Conservation (phyloP, 2,113 vertebrate genomes). For the Leptocoma aspasia region DNA sequence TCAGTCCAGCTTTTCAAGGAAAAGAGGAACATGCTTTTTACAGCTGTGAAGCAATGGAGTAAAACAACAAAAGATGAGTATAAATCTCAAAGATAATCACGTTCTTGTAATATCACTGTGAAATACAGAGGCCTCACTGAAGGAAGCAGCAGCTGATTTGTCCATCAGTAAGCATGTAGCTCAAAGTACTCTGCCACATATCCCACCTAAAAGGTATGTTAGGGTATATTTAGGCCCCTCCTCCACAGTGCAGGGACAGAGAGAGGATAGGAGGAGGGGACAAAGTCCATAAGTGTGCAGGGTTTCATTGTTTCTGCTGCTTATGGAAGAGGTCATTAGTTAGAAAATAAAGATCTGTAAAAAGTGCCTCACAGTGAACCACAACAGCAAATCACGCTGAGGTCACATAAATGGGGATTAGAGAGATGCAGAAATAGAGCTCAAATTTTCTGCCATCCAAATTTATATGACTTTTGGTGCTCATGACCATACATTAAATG, state of each 20-base stretch:
- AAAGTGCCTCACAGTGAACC: background rate
- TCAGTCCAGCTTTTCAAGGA: background rate
- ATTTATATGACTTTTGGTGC: background rate
- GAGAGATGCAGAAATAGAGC: background rate
- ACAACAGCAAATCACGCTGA: background rate
- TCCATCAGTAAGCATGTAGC: background rate
- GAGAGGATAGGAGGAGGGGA: background rate
- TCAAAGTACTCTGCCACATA: background rate
- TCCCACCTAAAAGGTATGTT: background rate
- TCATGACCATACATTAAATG: background rate
- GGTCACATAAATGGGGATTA: background rate
- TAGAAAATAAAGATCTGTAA: background rate
- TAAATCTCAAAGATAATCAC: background rate
- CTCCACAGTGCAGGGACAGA: background rate
- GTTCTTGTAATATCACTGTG: background rate
- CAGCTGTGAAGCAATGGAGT: background rate
- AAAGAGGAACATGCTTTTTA: rapidly evolving
- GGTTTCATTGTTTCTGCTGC: background rate
- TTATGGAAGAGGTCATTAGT: background rate
- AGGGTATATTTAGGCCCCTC: background rate
- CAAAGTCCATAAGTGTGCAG: background rate
- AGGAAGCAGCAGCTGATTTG: background rate
- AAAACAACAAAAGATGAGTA: background rate
- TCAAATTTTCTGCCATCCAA: background rate
- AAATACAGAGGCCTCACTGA: background rate